Conservation (phyloP, 2,113 vertebrate genomes). For the Saimiri boliviensis region DNA sequence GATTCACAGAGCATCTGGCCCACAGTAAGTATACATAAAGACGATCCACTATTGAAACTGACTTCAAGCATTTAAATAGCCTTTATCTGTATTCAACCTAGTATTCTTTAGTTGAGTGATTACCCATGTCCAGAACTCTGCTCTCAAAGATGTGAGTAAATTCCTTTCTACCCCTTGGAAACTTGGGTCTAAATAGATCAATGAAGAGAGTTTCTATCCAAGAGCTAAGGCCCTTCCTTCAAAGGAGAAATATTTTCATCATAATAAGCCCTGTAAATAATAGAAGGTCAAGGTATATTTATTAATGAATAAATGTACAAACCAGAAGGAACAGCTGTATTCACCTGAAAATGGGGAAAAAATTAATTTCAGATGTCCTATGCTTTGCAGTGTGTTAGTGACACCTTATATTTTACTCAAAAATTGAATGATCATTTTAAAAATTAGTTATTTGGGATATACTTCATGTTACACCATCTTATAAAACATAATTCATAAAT, state of each 20-base stretch:
- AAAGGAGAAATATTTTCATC: slow-evolving; percentile 29
- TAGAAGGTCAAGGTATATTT: background rate
- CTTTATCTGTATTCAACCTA: background rate
- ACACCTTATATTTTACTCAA: background rate
- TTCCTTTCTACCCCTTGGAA: background rate
- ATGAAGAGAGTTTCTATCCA: slow-evolving; percentile 43
- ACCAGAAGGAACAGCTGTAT: background rate
- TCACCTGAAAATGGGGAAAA: background rate
- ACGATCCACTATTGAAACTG: background rate
- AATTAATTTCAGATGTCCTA: background rate
- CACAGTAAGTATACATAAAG: background rate
- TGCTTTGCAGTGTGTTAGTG: background rate
- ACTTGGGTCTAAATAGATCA: background rate
- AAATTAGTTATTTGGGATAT: background rate
- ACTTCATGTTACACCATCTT: background rate
- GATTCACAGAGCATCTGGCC: background rate
- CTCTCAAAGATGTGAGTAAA: background rate
- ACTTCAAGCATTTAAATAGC: background rate
- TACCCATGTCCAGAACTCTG: background rate
- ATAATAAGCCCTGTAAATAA: background rate
- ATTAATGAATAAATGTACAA: background rate
- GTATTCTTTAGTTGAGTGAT: background rate
- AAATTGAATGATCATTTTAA: background rate
- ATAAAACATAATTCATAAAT: background rate
- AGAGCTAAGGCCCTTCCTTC: slow-evolving; percentile 38